Conservation (phyloP, 2,888 invertebrate species). For the Pollenia angustigena region DNA sequence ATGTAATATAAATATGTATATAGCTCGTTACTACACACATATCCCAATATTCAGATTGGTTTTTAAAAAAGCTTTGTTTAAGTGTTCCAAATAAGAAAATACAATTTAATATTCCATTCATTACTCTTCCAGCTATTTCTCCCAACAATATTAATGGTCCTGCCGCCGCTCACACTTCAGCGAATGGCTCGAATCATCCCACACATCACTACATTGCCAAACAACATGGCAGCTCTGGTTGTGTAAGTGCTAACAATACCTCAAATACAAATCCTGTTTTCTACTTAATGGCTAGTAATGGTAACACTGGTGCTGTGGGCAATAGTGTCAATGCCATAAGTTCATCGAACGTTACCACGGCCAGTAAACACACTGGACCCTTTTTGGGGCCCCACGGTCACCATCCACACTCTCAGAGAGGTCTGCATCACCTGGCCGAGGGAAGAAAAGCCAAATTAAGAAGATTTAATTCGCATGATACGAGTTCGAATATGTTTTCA, state of each 20-base stretch:
- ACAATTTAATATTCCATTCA: not conserved
- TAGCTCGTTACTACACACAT: too few species aligned
- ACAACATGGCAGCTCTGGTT: constrained; percentile 67
- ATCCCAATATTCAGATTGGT: too few species aligned
- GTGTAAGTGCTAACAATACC: constrained; percentile 74
- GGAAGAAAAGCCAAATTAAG: constrained; percentile 83
- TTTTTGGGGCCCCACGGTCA: constrained; percentile 70
- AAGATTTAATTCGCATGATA: constrained; percentile 84
- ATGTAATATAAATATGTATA: too few species aligned
- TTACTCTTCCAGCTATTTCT: constrained; percentile 47
- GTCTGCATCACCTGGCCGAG: constrained; percentile 78
- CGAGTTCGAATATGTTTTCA: constrained; percentile 84
- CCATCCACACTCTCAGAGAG: constrained; percentile 74
- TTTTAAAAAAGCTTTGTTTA: too few species aligned
- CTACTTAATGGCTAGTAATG: constrained; percentile 79
- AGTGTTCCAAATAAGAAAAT: too few species aligned
- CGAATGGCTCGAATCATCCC: constrained; percentile 48
- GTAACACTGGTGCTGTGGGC: constrained; percentile 74
- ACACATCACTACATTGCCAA: constrained; percentile 60
- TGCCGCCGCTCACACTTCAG: constrained; percentile 19
- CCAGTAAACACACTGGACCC: constrained; percentile 63
- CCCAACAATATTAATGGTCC: constrained; percentile 53
- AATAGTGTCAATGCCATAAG: constrained; percentile 64
- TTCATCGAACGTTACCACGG: constrained; percentile 57
- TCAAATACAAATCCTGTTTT: constrained; percentile 79